Evolutionary conservation across 2,888 invertebrate species (phyloP).

Genomic region (Andrena flavipes): DNA sequence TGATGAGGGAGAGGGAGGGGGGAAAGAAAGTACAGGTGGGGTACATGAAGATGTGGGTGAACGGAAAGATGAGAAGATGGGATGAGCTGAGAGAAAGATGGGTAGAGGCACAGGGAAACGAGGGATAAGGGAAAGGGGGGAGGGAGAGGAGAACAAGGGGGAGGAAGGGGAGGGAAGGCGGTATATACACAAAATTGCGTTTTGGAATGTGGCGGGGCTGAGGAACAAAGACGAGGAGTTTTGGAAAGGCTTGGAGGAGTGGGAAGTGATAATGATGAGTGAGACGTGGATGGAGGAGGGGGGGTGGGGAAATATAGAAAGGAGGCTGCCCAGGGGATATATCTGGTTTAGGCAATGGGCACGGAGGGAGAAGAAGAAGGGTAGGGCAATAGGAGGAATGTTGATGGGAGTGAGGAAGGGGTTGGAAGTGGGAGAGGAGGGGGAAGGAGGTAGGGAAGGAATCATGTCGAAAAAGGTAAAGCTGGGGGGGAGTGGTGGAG

Average conservation of each 20-base stretch:
- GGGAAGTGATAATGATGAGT: not conserved
- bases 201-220: not conserved
- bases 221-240: not conserved
- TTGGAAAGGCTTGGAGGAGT: not conserved
- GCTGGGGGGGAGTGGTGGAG: too few relatives aligned
- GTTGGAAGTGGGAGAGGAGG: too few relatives aligned
- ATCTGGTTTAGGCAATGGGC: too few relatives aligned
- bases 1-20: not conserved
- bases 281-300: slow-evolving; percentile 5
- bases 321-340: too few relatives aligned
- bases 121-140: not conserved
- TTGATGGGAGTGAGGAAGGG: too few relatives aligned
- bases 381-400: too few relatives aligned
- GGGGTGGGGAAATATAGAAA: too few relatives aligned
- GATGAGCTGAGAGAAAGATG: slow-evolving; percentile 2
- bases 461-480: too few relatives aligned
- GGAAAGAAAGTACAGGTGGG: too few relatives aligned
- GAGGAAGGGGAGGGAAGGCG: not conserved
- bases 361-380: too few relatives aligned
- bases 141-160: not conserved
- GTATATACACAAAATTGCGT: not conserved
- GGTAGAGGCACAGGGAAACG: not conserved
- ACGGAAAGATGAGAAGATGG: not conserved
- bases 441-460: too few relatives aligned
- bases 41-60: not conserved